Evolutionary conservation across 2,797 vertebrate genomes (phyloP), one percentile per base, ranked within the genome.

Genomic region (Dermochelys coriacea): DNA sequence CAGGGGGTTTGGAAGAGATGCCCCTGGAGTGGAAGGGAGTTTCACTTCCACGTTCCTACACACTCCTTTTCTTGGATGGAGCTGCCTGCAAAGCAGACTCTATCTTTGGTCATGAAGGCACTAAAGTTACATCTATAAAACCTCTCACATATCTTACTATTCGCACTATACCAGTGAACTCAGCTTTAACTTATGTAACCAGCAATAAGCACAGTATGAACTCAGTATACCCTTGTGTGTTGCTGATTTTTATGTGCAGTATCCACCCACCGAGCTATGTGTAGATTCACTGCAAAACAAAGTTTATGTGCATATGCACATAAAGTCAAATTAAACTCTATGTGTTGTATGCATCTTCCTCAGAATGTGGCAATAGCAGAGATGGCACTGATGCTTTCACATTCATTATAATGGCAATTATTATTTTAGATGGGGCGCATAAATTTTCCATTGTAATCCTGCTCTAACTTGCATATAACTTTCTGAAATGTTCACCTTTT

Each of bases 291-390:
- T 84, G 14, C 27, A 47, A 59, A 27, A 45, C 54, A 55, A 89
- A 89, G 59, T 41, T 18, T 82, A 49, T 85, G 5, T 50, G 3
- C 51, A 4, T 16, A 8, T 27, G 29, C 82, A 45, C 29, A 74
- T 84, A 37, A n/a, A 96, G 27, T 50, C 45, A 55, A 50, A 95
- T 45, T 47, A 81, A 47, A 8, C 47, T 4, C 3, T 1, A 4
- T 18, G 0, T 0, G 1, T 49, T n/a, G 3, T 18, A 5, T 81
- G 18, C 37, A 45, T 34, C 5, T 85, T 21, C 23, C 83, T 84
- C 57, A 75, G 78, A 82, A 89, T 8, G 31, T 41, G 15, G 8
- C 80, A 8, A 7, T 71, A 85, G 7, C 37, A 86, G 80, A 91
- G 64, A 11, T 80, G 74, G 29, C 27, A 3, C 57, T 54, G 77